Conservation (phyloP, 30 jellyfish, hydroid and myxozoan species). For the Aurelia aurita region DNA sequence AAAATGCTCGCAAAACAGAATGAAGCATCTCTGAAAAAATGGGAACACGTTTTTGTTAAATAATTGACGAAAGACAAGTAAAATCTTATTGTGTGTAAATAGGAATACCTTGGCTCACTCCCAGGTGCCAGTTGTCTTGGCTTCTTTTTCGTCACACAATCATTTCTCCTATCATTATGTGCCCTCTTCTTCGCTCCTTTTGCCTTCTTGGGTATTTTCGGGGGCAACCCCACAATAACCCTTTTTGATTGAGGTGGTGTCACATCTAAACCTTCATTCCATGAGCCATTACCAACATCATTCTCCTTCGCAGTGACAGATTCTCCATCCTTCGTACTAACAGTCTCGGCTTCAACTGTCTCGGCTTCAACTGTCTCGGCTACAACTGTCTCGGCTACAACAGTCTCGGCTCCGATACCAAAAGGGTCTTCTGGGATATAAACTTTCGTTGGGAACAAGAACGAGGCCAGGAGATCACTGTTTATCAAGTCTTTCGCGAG, state of each 20-base stretch:
- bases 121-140: too few relatives aligned
- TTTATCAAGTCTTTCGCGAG: constrained; percentile 50
- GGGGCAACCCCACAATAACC: constrained; percentile 33
- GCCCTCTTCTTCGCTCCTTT: background rate
- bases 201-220: background rate
- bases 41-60: too few relatives aligned
- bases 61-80: too few relatives aligned
- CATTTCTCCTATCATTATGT: background rate
- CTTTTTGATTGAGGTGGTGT: constrained; percentile 39
- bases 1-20: too few relatives aligned
- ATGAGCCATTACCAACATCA: background rate
- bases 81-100: too few relatives aligned
- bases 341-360: background rate
- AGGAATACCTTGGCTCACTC: too few relatives aligned
- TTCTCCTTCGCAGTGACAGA: constrained; percentile 26
- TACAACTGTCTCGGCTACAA: too few relatives aligned
- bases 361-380: too few relatives aligned
- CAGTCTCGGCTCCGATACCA: constrained; percentile 66
- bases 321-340: background rate
- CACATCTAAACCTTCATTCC: constrained; percentile 29
- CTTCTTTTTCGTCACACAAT: too few relatives aligned
- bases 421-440: constrained; percentile 69
- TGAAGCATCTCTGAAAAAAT: too few relatives aligned
- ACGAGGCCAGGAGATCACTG: constrained; percentile 62
- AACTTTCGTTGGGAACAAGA: constrained; percentile 39